Evolutionary conservation across 1,140 invertebrate species (phyloP).

Genomic region (Bombus cullumanus): DNA sequence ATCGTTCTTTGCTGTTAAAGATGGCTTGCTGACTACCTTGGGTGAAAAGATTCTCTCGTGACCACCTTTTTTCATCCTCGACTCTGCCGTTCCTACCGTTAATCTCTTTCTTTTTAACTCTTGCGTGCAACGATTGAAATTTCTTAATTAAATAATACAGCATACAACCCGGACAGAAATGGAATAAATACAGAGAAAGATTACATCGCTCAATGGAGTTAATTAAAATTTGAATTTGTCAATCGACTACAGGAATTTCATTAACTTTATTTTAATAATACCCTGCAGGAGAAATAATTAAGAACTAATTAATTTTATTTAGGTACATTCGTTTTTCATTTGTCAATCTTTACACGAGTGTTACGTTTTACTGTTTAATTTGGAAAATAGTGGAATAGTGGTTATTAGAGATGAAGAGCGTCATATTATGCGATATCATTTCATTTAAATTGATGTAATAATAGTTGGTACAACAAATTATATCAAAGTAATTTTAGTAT

Average conservation of each 20-base stretch:
- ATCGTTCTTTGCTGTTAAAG: constrained; percentile 61
- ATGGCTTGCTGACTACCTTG: constrained; percentile 29
- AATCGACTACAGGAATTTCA: background rate
- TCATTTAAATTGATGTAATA: no score
- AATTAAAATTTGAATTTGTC: background rate
- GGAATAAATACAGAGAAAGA: background rate
- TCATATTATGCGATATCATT: no score
- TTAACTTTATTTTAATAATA: background rate
- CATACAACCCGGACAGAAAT: background rate
- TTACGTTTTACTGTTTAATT: background rate
- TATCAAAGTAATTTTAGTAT: no score
- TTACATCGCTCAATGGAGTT: background rate
- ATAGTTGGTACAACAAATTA: no score
- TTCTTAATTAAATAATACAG: constrained; percentile 28
- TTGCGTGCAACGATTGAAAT: constrained; percentile 34
- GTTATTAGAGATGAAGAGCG: no score
- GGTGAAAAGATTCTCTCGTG: constrained; percentile 47
- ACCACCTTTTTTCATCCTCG: background rate
- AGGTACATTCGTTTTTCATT: background rate
- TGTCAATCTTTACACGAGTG: background rate
- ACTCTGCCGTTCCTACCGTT: background rate
- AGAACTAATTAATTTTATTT: background rate
- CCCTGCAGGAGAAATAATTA: no score
- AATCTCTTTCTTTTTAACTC: constrained; percentile 20
- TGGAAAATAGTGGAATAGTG: no score